Conservation (phyloP, 2,113 vertebrate genomes). For the Oxyruncus cristatus region DNA sequence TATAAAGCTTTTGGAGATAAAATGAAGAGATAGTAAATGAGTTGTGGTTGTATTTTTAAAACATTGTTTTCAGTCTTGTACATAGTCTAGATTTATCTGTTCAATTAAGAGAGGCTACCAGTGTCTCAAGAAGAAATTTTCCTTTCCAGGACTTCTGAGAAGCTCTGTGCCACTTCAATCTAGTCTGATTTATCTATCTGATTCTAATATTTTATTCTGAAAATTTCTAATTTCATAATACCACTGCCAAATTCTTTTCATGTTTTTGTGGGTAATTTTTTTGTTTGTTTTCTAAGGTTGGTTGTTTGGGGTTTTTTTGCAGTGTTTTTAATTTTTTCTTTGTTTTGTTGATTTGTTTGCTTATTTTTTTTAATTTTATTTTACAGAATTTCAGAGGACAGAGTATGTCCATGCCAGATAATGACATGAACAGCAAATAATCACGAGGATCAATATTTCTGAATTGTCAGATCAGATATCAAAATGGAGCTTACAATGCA, state of each 20-base stretch:
- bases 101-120: background rate
- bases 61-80: background rate
- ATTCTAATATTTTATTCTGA: background rate
- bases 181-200: background rate
- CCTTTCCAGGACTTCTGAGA: background rate
- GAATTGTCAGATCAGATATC: background rate
- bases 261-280: background rate
- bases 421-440: background rate
- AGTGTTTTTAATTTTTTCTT: accelerated
- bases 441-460: background rate
- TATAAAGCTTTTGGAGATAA: background rate
- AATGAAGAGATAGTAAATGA: background rate
- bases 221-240: background rate
- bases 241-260: background rate
- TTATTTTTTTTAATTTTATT: accelerated
- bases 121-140: background rate
- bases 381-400: background rate
- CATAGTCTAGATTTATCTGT: background rate
- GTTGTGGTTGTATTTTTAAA: background rate
- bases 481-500: background rate
- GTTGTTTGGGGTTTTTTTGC: background rate
- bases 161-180: background rate
- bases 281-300: background rate
- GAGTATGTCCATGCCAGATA: background rate
- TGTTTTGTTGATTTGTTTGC: background rate